A percentile compares a stretch with the other conserved stretches of the same genome.
phyloP scores from a whole-genome alignment of 2,888 invertebrate genomes.

The Caenorhabditis sp. region DNA sequence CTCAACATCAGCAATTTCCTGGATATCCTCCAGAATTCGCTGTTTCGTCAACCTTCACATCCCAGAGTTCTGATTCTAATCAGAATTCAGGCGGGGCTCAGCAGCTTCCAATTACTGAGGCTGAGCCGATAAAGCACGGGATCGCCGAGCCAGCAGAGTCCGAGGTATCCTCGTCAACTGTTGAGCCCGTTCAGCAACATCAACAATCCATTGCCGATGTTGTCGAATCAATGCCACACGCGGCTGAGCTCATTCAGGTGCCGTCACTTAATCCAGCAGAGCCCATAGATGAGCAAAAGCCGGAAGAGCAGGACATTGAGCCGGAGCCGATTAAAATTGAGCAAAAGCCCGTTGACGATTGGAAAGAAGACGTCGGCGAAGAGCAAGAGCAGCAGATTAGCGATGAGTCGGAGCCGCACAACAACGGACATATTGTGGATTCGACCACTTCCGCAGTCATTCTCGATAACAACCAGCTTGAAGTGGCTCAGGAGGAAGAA shows the following conservation, averaged over 20 bases:
- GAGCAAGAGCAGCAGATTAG: not conserved
- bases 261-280: no score
- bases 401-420: not conserved
- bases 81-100: no score
- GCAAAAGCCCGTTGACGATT: not conserved
- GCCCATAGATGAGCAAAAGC: no score
- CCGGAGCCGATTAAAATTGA: not conserved
- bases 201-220: not conserved
- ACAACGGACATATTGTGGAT: not conserved
- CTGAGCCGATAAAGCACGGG: not conserved
- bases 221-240: not conserved
- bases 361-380: not conserved
- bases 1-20: no score
- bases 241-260: constrained; percentile 9
- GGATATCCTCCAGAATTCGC: no score
- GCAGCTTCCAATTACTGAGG: no score
- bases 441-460: not conserved
- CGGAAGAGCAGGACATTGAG: constrained; percentile 13
- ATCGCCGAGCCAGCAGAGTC: no score
- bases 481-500: constrained; percentile 15
- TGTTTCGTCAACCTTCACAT: no score
- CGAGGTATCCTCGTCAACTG: constrained; percentile 4
- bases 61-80: no score
- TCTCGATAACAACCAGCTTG: not conserved
- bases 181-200: not conserved